Conservation (phyloP, 2,888 invertebrate genomes). For the Choristoneura rosaceana region DNA sequence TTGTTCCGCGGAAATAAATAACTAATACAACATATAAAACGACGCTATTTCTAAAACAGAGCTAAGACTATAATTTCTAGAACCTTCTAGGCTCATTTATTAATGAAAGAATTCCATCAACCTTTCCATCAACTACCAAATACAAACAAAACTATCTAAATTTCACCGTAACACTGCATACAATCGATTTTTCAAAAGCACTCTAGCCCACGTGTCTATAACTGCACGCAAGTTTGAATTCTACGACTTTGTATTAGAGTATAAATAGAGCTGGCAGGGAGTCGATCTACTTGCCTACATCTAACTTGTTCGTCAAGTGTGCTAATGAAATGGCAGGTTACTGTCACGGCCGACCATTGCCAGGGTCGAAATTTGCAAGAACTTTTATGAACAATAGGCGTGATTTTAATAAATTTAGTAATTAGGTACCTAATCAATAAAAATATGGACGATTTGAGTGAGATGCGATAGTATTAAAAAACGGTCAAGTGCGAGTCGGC, state of each 20-base stretch:
- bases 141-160: constrained; percentile 3
- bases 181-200: constrained; percentile 1
- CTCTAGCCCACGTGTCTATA: not conserved
- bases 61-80: not conserved
- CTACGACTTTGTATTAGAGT: not conserved
- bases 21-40: not conserved
- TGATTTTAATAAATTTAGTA: no score
- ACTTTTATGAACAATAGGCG: not conserved
- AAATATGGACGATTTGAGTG: no score
- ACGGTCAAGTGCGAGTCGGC: no score
- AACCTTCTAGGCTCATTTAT: not conserved
- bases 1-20: no score
- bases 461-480: no score
- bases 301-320: constrained; percentile 23
- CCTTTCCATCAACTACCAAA: not conserved
- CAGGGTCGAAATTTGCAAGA: constrained; percentile 23
- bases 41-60: not conserved
- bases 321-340: constrained; percentile 15
- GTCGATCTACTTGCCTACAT: constrained; percentile 26
- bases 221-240: not conserved
- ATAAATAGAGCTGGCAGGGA: not conserved
- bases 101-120: not conserved
- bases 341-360: constrained; percentile 28
- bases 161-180: not conserved
- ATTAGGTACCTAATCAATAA: no score